These are phyloP conservation scores for Procambarus virginalis DNA, from an alignment of 1,140 invertebrate species.

Conservation along the genomic window DNA sequence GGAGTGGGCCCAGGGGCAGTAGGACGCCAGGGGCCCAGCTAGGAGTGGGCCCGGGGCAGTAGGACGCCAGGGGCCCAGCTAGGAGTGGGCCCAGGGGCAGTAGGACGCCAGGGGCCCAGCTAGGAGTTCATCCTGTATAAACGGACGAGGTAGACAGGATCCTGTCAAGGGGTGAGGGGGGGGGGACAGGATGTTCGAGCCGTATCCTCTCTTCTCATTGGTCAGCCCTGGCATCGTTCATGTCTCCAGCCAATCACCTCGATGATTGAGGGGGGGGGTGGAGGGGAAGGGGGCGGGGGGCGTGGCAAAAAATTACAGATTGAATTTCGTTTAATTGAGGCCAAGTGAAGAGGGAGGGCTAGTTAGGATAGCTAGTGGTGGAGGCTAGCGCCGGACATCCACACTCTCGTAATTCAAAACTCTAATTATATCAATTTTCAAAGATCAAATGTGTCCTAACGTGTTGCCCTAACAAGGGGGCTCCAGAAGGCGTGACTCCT, in stretches of 20 bases:
- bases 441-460: neutral
- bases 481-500: no score
- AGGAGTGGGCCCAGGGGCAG: no score
- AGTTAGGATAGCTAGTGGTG: neutral
- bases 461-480: no score
- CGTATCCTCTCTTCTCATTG: neutral
- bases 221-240: neutral
- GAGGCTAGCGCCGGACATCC: neutral
- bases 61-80: no score
- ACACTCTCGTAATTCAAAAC: neutral
- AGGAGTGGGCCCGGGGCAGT: no score
- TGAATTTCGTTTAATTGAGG: conserved; percentile 3
- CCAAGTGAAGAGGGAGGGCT: neutral
- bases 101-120: no score
- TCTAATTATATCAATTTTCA: neutral
- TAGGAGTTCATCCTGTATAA: no score
- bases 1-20: no score
- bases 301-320: neutral
- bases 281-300: neutral
- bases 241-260: neutral
- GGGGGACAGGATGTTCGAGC: neutral
- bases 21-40: no score
- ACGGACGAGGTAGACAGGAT: no score
- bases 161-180: no score
- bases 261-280: neutral